Conservation (phyloP, 1,140 invertebrate genomes). For the Wasmannia auropunctata region DNA sequence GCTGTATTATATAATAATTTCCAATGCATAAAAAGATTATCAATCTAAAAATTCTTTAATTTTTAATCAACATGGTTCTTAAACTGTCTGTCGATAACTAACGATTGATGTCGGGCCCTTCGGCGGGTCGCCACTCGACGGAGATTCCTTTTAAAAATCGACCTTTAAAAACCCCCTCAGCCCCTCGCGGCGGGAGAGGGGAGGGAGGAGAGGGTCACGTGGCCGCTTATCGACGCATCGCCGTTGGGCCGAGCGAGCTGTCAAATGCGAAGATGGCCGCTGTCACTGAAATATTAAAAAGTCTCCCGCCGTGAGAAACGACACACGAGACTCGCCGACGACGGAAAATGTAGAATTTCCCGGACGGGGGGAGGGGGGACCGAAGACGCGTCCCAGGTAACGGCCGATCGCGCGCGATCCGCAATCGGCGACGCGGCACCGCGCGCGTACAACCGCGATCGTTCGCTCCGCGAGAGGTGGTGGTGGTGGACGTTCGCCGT, state of each 20-base stretch:
- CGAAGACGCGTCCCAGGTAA: slow-evolving; percentile 75
- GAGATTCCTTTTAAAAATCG: not conserved
- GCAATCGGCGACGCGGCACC: not conserved
- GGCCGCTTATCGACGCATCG: slow-evolving; percentile 79
- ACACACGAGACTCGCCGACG: slow-evolving; percentile 58
- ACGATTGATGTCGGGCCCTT: not conserved
- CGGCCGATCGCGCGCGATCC: slow-evolving; percentile 6
- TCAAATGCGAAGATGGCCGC: slow-evolving; percentile 79
- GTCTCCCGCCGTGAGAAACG: slow-evolving; percentile 66
- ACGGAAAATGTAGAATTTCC: slow-evolving; percentile 78
- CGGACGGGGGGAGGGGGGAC: no score
- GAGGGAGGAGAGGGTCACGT: slow-evolving; percentile 63
- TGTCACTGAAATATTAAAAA: slow-evolving; percentile 79
- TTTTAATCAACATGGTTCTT: not conserved
- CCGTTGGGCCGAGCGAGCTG: slow-evolving; percentile 61
- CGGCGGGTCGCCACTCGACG: not conserved
- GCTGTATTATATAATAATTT: not conserved
- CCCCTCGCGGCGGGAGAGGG: not conserved
- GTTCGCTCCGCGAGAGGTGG: slow-evolving; percentile 17
- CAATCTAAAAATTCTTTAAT: no score
- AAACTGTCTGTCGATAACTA: not conserved
- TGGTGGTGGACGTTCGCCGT: no score
- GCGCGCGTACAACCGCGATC: slow-evolving; percentile 12
- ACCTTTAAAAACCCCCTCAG: not conserved
- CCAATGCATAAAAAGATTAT: not conserved